Evolutionary conservation across 2,113 vertebrate species (phyloP), one percentile per base, ranked within the genome.

Genomic region (Apteryx mantelli): DNA sequence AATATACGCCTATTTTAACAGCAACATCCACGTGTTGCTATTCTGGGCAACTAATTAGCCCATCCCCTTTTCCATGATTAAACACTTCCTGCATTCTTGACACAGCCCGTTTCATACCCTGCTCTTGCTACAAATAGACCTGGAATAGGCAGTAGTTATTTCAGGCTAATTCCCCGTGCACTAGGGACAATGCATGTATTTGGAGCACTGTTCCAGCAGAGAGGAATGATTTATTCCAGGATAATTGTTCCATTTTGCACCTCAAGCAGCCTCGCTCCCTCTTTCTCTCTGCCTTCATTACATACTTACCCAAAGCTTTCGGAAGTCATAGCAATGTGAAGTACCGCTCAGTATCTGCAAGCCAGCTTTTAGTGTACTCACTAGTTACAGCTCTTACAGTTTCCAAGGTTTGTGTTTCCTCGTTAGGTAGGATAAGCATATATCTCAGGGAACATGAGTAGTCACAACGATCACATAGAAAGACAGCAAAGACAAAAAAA

Each of bases 11-110:
- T 69, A 38, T 2, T 80, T 73, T 85, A 22, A 42, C n/a, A 71
- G 3, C 3, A 65, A n/a, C 11, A 93, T n/a, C n/a, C 13, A 40
- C 10, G 8, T 7, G 12, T 12, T n/a, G 52, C 34, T 71, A 25
- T 30, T 44, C 13, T 19, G 5, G 22, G 17, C 68, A 91, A 63
- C 10, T 58, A 40, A 71, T 24, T 53, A 44, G 22, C 19, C 40
- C 4, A 5, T 36, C 12, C 4, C 16, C 65, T 80, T 48, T 53
- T 53, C 8, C 34, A 18, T 11, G 46, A 7, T 2, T 3, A 58
- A 64, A 78, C 5, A 4, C 22, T 68, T 66, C 7, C 28, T 56
- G 61, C 0, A 0, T 36, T 58, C 73, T 61, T 87, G 15, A 69
- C 60, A 73, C 34, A 91, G n/a, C 7, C 19, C 8, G 19, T 63